Conservation (phyloP, 1,140 invertebrate species). For the Drosophila guanche region DNA sequence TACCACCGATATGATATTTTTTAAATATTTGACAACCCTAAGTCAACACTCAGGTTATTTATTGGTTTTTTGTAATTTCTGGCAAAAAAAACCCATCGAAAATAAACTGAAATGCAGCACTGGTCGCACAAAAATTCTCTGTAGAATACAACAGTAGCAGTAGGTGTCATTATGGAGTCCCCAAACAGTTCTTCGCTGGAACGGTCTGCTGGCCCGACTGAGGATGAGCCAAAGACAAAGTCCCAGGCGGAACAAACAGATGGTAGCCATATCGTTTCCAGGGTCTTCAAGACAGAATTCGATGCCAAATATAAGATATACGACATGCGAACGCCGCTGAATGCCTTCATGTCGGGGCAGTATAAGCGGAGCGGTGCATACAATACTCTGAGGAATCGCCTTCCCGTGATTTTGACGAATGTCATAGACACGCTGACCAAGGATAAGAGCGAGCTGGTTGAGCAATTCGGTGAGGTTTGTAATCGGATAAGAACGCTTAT, state of each 20-base stretch:
- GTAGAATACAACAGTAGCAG: background rate
- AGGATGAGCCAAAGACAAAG: background rate
- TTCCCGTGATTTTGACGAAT: constrained; percentile 95
- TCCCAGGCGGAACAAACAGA: constrained; percentile 2
- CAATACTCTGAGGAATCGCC: constrained; percentile 91
- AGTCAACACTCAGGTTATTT: too few relatives aligned
- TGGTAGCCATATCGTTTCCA: constrained; percentile 2
- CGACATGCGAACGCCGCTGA: constrained; percentile 59
- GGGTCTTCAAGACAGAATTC: constrained; percentile 61
- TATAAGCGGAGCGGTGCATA: constrained; percentile 91
- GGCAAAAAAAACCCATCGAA: constrained; percentile 1
- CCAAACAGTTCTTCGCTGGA: background rate
- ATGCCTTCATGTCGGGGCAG: constrained; percentile 64
- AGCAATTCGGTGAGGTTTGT: constrained; percentile 88
- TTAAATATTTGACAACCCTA: too few relatives aligned
- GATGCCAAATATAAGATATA: constrained; percentile 79
- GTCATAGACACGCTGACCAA: constrained; percentile 93
- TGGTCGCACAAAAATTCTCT: constrained; percentile 12
- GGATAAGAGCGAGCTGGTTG: constrained; percentile 88
- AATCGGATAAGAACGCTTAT: constrained; percentile 8
- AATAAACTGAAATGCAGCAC: constrained; percentile 9
- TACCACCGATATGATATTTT: too few relatives aligned
- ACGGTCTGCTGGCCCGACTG: background rate
- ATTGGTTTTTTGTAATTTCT: constrained; percentile 18
- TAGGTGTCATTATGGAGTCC: constrained; percentile 16